Base-by-base conservation (phyloP, 2,888 invertebrate genomes). In the Leptura quadrifasciata region DNA sequence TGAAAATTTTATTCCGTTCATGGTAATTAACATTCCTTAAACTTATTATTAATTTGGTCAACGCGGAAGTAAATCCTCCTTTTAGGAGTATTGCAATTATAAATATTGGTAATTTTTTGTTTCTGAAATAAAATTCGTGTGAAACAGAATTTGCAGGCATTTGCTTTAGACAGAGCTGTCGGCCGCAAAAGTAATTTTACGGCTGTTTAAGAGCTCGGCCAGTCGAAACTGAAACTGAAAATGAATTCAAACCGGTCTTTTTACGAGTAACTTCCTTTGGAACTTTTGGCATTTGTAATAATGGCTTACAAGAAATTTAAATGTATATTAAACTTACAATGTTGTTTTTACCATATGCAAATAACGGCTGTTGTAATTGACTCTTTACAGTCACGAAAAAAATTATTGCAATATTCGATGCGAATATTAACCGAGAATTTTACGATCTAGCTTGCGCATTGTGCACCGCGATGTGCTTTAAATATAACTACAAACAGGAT, bases 161-260 rank as follows among this genome's bases (percentile, higher is more conserved):
- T 54, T 54, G 15, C 21, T 8, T 18, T 20, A 6, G 57, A 21
- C 12, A 6, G 12, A 12, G 57, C 63, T 18, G 6, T 24, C 20
- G 20, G 10, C 9, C 63, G 31, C 63, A 54, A 31, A 70, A 55
- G 31, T 57, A 35, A 75, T 75, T 75, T 76, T 76, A 76, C 70
- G 70, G 61, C 70, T 74, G 70, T 74, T 70, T 64, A 70, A 63
- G 55, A 70, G 17, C 70, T 55, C 60, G 77, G 24, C 58, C 75
- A 72, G 78, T 76, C 74, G 78, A 80, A 79, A 81, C 79, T 78
- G 77, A 81, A 81, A 80, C 78, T 74, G 79, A 81, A 74, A 76
- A 80, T 75, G 80, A 79, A 78, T 78, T 35, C 54, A 52, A 39
- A 80, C 81, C 79, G 79, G 80, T 78, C 78, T 77, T 79, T 78